phyloP scores from a whole-genome alignment of 2,113 vertebrate species.

The Otus sunia region DNA sequence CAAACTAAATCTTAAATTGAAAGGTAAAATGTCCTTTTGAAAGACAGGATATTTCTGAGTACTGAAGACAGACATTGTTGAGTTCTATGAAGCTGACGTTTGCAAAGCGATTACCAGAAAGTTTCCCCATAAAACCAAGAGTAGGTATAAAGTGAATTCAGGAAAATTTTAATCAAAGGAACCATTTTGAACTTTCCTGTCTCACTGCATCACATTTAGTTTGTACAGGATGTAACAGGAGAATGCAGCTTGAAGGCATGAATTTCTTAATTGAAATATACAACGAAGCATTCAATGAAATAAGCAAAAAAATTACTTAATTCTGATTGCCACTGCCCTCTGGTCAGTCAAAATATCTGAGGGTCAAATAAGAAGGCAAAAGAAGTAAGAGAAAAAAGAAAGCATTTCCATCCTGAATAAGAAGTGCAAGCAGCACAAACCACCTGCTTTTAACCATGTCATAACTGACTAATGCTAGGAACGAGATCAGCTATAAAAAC shows the following conservation, averaged over 20 bases:
- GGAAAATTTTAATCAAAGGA: background rate
- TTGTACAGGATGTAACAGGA: background rate
- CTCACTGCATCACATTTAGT: background rate
- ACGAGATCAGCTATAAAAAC: background rate
- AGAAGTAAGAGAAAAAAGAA: background rate
- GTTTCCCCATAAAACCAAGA: background rate
- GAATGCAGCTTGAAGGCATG: background rate
- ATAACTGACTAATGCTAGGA: background rate
- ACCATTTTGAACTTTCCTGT: background rate
- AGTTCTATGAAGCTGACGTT: background rate
- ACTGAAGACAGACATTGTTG: background rate
- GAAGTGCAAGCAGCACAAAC: background rate
- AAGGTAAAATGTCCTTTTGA: background rate
- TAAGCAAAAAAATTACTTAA: background rate
- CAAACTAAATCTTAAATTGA: background rate
- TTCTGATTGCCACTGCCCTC: background rate
- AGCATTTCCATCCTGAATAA: background rate
- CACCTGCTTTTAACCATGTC: background rate
- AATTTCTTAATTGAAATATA: background rate
- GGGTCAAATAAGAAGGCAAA: background rate
- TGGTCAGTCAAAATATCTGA: background rate
- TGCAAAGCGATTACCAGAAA: background rate
- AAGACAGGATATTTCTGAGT: background rate
- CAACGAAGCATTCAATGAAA: background rate
- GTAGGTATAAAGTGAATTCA: background rate